These are phyloP conservation scores for Pogona vitticeps DNA, from an alignment of 2,113 vertebrate genomes.

Conservation along the genomic window DNA sequence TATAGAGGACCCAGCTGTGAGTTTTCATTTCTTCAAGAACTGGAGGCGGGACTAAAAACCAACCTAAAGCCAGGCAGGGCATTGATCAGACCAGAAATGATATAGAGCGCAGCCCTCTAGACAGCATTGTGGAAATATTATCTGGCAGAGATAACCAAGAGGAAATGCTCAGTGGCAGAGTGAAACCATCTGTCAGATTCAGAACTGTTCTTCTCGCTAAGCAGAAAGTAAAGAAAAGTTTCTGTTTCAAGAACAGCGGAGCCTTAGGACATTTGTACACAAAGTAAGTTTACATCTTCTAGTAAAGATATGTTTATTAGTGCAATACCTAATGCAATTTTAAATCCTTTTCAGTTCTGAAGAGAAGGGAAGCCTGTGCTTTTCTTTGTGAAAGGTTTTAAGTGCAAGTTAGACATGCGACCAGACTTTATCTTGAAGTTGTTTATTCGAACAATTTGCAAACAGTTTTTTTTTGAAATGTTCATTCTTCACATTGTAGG, in stretches of 20 bases:
- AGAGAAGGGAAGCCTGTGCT: constrained; percentile 26
- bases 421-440: constrained; percentile 54
- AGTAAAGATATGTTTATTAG: constrained; percentile 47
- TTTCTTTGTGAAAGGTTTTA: constrained; percentile 53
- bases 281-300: constrained; percentile 74
- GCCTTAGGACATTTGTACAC: constrained; percentile 72
- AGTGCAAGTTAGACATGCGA: constrained; percentile 47
- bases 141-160: constrained; percentile 74
- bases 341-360: constrained; percentile 54
- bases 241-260: constrained; percentile 71
- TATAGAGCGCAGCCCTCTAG: constrained; percentile 74
- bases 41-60: constrained; percentile 75
- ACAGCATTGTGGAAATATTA: constrained; percentile 76
- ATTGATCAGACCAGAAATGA: constrained; percentile 78
- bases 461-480: constrained; percentile 60
- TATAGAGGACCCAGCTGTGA: constrained; percentile 82
- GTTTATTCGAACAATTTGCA: constrained; percentile 58
- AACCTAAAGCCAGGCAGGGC: constrained; percentile 75
- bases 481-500: constrained; percentile 36
- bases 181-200: constrained; percentile 76
- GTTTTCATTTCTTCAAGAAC: constrained; percentile 77
- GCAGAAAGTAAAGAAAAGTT: constrained; percentile 74
- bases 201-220: constrained; percentile 66
- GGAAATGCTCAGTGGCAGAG: constrained; percentile 67
- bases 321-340: constrained; percentile 35